Base-by-base conservation (phyloP, 2,797 vertebrate species). In the Periophthalmus magnuspinnatus region DNA sequence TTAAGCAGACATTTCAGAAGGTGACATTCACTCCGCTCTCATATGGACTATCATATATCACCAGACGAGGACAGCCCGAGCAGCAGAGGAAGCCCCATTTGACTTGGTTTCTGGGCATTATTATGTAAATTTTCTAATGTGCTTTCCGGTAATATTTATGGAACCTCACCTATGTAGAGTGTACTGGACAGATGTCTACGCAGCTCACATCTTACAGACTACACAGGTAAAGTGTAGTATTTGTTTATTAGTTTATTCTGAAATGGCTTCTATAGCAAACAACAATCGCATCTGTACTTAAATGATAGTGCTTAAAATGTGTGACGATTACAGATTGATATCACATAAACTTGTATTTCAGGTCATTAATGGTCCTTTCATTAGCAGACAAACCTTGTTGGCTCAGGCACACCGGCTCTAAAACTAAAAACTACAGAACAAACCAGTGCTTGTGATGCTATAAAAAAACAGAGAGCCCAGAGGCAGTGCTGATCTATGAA, bases 1-100 rank as follows among this genome's bases (percentile, higher is more conserved):
- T 86, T 85, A 65, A 81, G 72, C 48, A 19, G 78, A 74, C 67
- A 75, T 82, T 89, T 82, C 76, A 72, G 79, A 88, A 84, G 69
- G 85, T 82, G 83, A 81, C 74, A 54, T 80, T 72, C 70, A 65
- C 65, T 78, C 63, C 34, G 56, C 50, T 75, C 71, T 70, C 56
- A 72, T 67, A 70, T 50, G 54, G 79, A 48, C 57, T 74, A 78
- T 84, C 75, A 60, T 55, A 84, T 86, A 84, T 78, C 75, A 80
- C 81, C 78, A 78, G 71, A 62, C 72, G 71, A 75, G 71, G 58
- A 56, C 50, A 67, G 69, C 65, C 47, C 60, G 50, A n/a, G 10
- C 22, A 70, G 11, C 7, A 72, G 67, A 67, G 28, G 63, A 78
- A 65, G 72, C 75, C 28, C 78, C 79, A 71, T 77, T 55, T 41